Base-by-base conservation (phyloP, 1,140 invertebrate genomes). In the Cataglyphis hispanica region DNA sequence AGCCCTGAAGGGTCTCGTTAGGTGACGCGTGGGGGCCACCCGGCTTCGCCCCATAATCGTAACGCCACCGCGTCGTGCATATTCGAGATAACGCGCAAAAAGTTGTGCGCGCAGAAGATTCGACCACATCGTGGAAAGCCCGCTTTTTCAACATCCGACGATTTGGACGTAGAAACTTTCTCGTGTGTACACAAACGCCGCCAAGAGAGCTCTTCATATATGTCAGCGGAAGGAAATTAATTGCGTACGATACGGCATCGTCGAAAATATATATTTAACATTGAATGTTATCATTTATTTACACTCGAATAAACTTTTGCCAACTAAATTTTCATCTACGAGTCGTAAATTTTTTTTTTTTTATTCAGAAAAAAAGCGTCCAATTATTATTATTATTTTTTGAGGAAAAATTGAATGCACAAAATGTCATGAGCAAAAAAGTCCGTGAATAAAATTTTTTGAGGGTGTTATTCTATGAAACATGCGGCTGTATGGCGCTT, bases 1-100 rank as follows among this genome's bases (percentile, higher is more conserved):
- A 31, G 25, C 5, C 46, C 46, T 67, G 27, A 80, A 80, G 63
- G 67, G 46, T 67, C 63, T 80, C 61, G 46, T 67, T 80, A 63
- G 19, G 25, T 63, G 46, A 63, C 19, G 40, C 25, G 16, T 3
- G 4, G 46, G 16, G 16, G 31, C 25, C 27, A 75, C 16, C 27
- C 40, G 37, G 0, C 16, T 6, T 63, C 8, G 31, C 31, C 31
- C 43, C 75, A 19, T 77, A 77, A 76, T 16, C 75, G 25, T 63
- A 46, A 46, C 61, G 16, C 16, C 8, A 16, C 74, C 2, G 7
- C 31, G 25, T 63, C 58, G 43, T 61, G 58, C 76, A 56, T 80
- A 67, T 56, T 56, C 31, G 46, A 37, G 76, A 80, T 56, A 67
- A 67, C 31, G 63, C n/a, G 61, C 16, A 60, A 60, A 60, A n/a